Percentiles rank a stretch among this genome's conserved stretches.
phyloP scores from a whole-genome alignment of 2,113 vertebrate species.

The Limnothrissa miodon region DNA sequence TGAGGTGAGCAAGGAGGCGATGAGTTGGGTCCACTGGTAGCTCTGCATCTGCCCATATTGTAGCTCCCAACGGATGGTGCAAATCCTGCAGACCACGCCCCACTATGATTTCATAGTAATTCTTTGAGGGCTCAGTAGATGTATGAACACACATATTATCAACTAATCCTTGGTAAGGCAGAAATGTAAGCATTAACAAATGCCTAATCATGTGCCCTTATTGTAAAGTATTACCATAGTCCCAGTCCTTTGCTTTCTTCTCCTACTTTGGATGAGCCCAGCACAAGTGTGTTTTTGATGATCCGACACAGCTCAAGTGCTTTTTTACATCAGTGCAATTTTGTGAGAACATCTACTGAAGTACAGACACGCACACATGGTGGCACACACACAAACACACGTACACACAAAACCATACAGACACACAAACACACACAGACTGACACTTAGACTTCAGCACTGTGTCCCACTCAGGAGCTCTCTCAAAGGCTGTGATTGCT shows the following conservation, averaged over 20 bases:
- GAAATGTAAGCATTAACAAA: no score
- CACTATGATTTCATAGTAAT: no score
- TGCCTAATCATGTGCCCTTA: no score
- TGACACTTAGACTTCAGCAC: constrained; percentile 11
- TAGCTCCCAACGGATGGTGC: no score
- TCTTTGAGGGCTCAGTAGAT: no score
- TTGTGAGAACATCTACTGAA: not conserved
- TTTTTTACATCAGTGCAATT: not conserved
- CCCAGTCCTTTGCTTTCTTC: not conserved
- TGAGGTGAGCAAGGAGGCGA: no score
- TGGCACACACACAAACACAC: not conserved
- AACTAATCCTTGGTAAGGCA: no score
- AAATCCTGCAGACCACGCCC: no score
- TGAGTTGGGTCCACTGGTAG: no score
- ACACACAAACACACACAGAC: not conserved
- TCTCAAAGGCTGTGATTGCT: constrained; percentile 35
- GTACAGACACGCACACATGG: not conserved
- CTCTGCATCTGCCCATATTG: no score
- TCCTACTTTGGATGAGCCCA: not conserved
- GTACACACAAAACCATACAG: not conserved
- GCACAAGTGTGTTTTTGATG: not conserved
- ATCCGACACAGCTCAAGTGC: not conserved
- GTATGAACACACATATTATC: no score
- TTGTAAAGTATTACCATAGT: no score
- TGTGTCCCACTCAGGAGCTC: constrained; percentile 25